Evolutionary conservation across 2,797 vertebrate genomes (phyloP), one percentile per base, ranked within the genome.

Genomic region (Amniataba percoides): DNA sequence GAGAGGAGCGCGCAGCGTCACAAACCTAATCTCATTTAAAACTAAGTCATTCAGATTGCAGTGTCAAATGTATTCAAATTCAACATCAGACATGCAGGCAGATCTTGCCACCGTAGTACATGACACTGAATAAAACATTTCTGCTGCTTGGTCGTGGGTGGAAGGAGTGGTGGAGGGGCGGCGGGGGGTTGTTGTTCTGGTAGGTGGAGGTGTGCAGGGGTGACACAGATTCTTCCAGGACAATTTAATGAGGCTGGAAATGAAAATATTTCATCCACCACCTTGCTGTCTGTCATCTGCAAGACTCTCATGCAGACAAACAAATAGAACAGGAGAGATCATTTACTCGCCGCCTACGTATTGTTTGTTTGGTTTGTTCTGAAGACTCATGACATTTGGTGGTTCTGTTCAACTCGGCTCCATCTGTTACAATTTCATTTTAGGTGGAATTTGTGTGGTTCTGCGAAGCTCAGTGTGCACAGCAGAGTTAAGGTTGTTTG

Each of bases 61-160:
- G 59, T 81, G 81, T 88, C 85, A 89, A 80, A 87, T 80, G 49
- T 85, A 89, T 88, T 93, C 58, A 89, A 73, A 88, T 87, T 85
- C 77, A 62, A 76, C 75, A 89, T 85, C 70, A 78, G 77, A 75
- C 69, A 76, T 60, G 62, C 80, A 55, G 58, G 62, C 63, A 46
- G 77, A 61, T 71, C 49, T 52, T 68, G 43, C 45, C 66, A 36
- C 77, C 9, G 4, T 39, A 58, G 74, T 36, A 77, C 62, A 84
- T 48, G 75, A 80, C 78, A 78, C 81, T 88, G 86, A 93, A 92
- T 91, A 88, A 92, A 91, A 84, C 78, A 92, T 89, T 79, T 75
- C 66, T 84, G 40, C 60, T 45, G 60, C 45, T 69, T 31, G 49
- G 36, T 19, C 34, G 58, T 53, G 45, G 64, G 27, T 48, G 79